Percentiles rank a stretch among this genome's conserved stretches.
Evolutionary conservation across 2,797 vertebrate species (phyloP).

Genomic region (Sebastes vulpes): DNA sequence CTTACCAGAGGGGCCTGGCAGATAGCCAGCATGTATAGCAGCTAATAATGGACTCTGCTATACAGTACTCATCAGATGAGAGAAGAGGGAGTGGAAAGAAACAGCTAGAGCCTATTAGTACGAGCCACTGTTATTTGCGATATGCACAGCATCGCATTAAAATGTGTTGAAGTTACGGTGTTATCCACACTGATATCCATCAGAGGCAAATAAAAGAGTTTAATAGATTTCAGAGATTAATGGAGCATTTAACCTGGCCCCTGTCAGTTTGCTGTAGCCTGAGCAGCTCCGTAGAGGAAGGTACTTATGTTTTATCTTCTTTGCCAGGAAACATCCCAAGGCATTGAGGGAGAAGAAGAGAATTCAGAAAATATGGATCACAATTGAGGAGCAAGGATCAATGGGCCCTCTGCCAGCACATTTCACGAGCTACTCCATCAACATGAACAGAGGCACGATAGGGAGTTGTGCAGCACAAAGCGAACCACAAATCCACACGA

Average conservation of each 20-base stretch:
- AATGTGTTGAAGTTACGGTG: neutral
- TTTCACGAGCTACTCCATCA: conserved; percentile 52
- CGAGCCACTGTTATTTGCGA: neutral
- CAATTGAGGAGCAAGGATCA: conserved; percentile 41
- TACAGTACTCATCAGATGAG: conserved; percentile 28
- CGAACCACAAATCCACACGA: conserved; percentile 29
- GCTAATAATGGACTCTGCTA: conserved; percentile 62
- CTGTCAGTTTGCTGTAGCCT: conserved; percentile 27
- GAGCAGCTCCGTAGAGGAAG: conserved; percentile 3
- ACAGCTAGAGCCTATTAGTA: neutral
- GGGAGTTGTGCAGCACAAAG: conserved; percentile 20
- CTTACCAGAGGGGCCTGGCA: conserved; percentile 64
- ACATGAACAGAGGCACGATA: conserved; percentile 12
- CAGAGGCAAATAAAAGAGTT: conserved; percentile 40
- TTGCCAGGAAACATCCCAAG: conserved; percentile 18
- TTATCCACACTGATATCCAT: neutral
- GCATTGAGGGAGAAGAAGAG: conserved; percentile 20
- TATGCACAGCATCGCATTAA: neutral
- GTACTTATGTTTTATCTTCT: conserved; percentile 23
- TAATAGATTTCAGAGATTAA: conserved; percentile 16
- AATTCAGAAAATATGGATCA: conserved; percentile 36
- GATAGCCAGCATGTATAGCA: conserved; percentile 58
- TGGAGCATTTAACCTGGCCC: conserved; percentile 17
- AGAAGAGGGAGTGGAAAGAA: conserved; percentile 1
- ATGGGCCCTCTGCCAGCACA: conserved; percentile 45